Evolutionary conservation across 2,888 invertebrate genomes (phyloP), one percentile per base, ranked within the genome.

Genomic region (Callimorpha dominula): DNA sequence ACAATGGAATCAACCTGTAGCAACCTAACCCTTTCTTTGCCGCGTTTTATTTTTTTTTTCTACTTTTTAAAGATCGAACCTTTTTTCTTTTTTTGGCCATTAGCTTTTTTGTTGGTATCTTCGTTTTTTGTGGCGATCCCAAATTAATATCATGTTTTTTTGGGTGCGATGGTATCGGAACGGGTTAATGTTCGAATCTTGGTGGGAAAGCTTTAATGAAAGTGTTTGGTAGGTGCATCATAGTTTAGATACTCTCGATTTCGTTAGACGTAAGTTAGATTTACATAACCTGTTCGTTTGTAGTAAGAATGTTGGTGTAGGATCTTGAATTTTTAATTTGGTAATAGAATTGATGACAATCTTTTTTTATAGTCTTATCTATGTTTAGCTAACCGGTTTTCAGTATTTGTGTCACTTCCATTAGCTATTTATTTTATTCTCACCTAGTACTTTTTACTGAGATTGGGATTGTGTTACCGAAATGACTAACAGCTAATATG

Each of bases 61-160:
- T 11, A 15, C 20, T 77, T 86, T 88, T 88, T 88, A 86, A 84
- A 83, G 88, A 91, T 91, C 89, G 89, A 93, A 91, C 92, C 91
- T 93, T 94, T 93, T 91, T 91, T 83, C 87, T 89, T 91, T 94
- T 90, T 89, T 82, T 91, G 94, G 94, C 94, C 95, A 95, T 95
- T 95, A 94, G 91, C 90, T 94, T 93, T 95, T 95, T 95, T 93
- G 87, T 85, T 90, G 90, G 89, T 89, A 91, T 94, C 93, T 88
- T 92, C 92, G 91, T 94, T 95, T 95, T 95, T 95, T 95, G 93
- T 95, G 94, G 91, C 88, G 90, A 93, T 92, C 94, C 94, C 95
- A 95, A 95, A 95, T 95, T 95, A 95, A 95, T 95, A 95, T 93
- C 90, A 91, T 91, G 91, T 92, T 67, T 94, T 68, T 92, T 88